Conservation (phyloP, 2,888 invertebrate genomes). For the Hymenopus coronatus region DNA sequence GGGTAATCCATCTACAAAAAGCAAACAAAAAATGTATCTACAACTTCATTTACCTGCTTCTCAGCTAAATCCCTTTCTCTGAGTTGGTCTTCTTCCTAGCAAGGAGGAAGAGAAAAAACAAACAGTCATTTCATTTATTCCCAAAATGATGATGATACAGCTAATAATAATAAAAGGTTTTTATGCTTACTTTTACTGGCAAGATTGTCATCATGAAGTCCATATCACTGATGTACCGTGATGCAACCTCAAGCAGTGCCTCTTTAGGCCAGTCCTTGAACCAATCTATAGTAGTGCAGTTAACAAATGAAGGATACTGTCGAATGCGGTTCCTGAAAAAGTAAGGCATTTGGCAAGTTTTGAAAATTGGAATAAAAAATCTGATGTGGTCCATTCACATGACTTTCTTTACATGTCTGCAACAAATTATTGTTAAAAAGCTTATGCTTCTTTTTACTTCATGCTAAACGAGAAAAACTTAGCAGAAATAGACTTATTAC, state of each 20-base stretch:
- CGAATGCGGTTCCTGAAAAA: slow-evolving; percentile 68
- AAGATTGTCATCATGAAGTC: slow-evolving; percentile 65
- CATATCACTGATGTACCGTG: slow-evolving; percentile 72
- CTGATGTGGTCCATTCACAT: no score
- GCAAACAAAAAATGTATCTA: no score
- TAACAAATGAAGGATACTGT: slow-evolving; percentile 84
- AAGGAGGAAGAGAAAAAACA: not conserved
- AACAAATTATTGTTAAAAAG: not conserved
- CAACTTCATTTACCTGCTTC: not conserved
- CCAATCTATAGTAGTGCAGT: slow-evolving; percentile 88
- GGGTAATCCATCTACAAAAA: no score
- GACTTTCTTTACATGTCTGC: no score
- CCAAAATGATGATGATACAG: not conserved
- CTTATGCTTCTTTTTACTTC: no score
- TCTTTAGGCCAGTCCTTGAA: slow-evolving; percentile 86
- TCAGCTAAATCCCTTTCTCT: not conserved
- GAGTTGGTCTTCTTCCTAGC: not conserved
- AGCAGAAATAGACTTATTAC: no score
- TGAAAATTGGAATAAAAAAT: not conserved
- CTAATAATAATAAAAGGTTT: not conserved
- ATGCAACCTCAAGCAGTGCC: slow-evolving; percentile 85
- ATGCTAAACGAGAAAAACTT: no score
- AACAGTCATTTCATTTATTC: not conserved
- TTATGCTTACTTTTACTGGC: not conserved
- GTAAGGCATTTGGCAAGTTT: not conserved